Percentiles rank a stretch among this genome's conserved stretches.
Conservation (phyloP, 2,113 vertebrate genomes). For the Meles meles region DNA sequence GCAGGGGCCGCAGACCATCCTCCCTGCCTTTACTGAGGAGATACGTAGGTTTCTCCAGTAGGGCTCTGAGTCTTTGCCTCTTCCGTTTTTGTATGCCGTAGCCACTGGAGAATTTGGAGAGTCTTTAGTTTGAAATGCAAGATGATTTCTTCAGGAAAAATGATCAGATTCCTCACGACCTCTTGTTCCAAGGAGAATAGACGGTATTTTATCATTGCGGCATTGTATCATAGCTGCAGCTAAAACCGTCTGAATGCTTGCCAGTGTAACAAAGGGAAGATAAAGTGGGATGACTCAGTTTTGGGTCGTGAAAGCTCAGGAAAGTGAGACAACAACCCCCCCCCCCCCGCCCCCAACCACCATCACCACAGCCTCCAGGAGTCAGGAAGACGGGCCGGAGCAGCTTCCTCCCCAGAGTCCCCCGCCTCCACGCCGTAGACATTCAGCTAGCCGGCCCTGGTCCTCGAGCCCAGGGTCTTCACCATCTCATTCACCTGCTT, state of each 20-base stretch:
- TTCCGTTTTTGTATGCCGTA: background rate
- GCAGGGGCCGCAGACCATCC: background rate
- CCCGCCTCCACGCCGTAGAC: background rate
- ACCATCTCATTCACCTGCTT: background rate
- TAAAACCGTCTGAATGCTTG: background rate
- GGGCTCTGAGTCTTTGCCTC: background rate
- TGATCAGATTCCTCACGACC: slow-evolving; percentile 53
- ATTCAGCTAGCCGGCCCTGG: background rate
- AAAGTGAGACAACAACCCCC: background rate
- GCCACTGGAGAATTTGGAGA: slow-evolving; percentile 25
- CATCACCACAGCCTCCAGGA: background rate
- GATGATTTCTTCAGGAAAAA: slow-evolving; percentile 64
- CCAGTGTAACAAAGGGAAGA: slow-evolving; percentile 42
- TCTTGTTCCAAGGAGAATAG: slow-evolving; percentile 62
- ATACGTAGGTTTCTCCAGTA: background rate
- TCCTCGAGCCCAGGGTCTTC: background rate
- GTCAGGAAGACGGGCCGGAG: background rate
- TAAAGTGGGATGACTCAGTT: slow-evolving; percentile 58
- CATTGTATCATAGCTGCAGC: background rate
- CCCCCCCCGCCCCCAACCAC: background rate
- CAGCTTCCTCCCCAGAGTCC: background rate
- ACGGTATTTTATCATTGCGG: slow-evolving; percentile 19
- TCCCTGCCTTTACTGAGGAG: accelerated
- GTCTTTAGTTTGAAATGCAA: slow-evolving; percentile 51
- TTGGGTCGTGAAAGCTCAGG: slow-evolving; percentile 47